Conservation (phyloP, 1,140 invertebrate species). For the Schlechtendalia chinensis region DNA sequence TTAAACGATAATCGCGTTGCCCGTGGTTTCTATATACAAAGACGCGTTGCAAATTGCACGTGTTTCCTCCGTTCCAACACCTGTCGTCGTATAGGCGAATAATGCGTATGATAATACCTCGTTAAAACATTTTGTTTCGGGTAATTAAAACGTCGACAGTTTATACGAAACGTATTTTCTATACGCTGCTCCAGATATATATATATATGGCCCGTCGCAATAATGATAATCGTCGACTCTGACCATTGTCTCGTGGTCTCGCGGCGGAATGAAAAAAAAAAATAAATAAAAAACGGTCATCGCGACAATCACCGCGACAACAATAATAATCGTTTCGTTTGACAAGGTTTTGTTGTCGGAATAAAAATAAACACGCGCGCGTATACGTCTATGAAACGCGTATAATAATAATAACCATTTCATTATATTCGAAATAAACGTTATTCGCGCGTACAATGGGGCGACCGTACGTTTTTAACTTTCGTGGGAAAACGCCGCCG, state of each 20-base stretch:
- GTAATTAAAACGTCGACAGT: too few relatives aligned
- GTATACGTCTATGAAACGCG: too few relatives aligned
- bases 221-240: constrained; percentile 6
- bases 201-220: neutral
- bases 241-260: neutral
- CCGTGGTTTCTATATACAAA: too few relatives aligned
- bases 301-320: neutral
- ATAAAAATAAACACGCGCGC: neutral
- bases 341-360: neutral
- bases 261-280: neutral
- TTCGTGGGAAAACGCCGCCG: constrained; percentile 29
- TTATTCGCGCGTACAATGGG: constrained; percentile 1
- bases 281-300: neutral
- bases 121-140: too few relatives aligned
- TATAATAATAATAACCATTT: neutral
- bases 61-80: too few relatives aligned
- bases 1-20: too few relatives aligned
- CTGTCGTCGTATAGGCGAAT: too few relatives aligned
- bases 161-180: too few relatives aligned
- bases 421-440: too few relatives aligned
- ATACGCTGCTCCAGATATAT: too few relatives aligned
- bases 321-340: constrained; percentile 25
- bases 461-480: constrained; percentile 29
- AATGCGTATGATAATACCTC: too few relatives aligned
- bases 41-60: too few relatives aligned